Evolutionary conservation across 2,888 invertebrate species (phyloP).

Genomic region (Oscheius sp.): DNA sequence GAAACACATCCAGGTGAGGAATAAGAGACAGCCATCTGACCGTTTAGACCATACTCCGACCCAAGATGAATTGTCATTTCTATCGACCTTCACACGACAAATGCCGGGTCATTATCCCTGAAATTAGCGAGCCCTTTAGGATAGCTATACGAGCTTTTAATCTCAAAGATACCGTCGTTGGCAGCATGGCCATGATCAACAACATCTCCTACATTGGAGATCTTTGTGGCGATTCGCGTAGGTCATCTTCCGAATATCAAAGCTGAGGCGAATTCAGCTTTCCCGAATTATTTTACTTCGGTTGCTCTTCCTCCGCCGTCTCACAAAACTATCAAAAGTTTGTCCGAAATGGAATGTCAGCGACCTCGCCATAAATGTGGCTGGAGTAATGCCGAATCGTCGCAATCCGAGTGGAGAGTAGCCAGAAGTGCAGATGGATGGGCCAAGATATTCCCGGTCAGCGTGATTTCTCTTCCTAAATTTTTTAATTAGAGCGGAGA

Average conservation of each 20-base stretch:
- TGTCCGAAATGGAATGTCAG: constrained; percentile 59
- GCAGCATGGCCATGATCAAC: constrained; percentile 65
- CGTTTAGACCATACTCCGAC: constrained; percentile 40
- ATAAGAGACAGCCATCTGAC: background rate
- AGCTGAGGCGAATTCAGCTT: constrained; percentile 38
- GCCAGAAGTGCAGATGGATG: constrained; percentile 60
- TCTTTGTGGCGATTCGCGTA: constrained; percentile 63
- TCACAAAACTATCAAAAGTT: constrained; percentile 43
- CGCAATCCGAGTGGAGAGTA: constrained; percentile 60
- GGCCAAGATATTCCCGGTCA: constrained; percentile 54
- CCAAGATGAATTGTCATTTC: constrained; percentile 67
- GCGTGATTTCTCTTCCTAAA: background rate
- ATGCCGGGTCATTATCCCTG: constrained; percentile 58
- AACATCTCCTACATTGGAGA: constrained; percentile 65
- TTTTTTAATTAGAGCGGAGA: constrained; percentile 16
- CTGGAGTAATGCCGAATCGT: constrained; percentile 51
- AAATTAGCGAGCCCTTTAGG: constrained; percentile 67
- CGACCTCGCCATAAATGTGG: constrained; percentile 45
- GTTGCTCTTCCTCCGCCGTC: constrained; percentile 42
- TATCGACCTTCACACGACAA: constrained; percentile 46
- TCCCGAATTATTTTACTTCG: constrained; percentile 48
- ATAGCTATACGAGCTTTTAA: constrained; percentile 67
- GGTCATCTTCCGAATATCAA: constrained; percentile 19
- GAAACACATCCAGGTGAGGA: constrained; percentile 63
- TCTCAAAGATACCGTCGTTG: constrained; percentile 62